Base-by-base conservation (phyloP, 2,113 vertebrate species). In the Cyprinodon brontotheroides region DNA sequence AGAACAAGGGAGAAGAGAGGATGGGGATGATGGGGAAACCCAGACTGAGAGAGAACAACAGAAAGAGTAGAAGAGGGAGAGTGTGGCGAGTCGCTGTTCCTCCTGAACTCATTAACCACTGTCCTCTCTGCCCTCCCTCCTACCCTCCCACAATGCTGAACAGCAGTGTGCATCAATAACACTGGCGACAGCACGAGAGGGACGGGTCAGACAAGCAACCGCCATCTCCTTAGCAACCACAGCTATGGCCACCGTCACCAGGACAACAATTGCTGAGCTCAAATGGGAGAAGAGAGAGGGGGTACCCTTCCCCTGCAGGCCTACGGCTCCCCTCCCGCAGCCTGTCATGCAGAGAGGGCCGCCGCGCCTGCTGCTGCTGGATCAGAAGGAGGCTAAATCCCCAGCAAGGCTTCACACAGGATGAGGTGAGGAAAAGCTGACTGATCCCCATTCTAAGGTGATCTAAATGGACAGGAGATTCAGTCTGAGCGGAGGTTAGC, bases 61-160 rank as follows among this genome's bases (percentile, higher is more conserved):
- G 79, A 74, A 74, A 80, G 70, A 79, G 38, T 48, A 65, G 85
- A 77, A 29, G 72, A 59, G 68, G 48, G 75, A 65, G 83, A 77
- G 65, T 50, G 69, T 63, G 82, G 81, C 86, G 86, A 92, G 90
- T 85, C 87, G 86, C 84, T 70, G 70, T 84, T 91, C 81, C 84
- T 90, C 89, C 88, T 90, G 90, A 92, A 93, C 93, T 93, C 93
- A 93, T 93, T 93, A 92, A 91, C 87, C 86, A 84, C 87, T 89
- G 88, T 92, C 87, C 91, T 93, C 87, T 85, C 72, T 57, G 78
- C 82, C 89, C 89, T 87, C 91, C 91, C 91, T 90, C 87, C 87
- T 29, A 71, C 86, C 87, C 91, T 90, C 89, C 89, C 86, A 92
- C 92, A 92, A 92, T 92, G 86, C 87, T 76, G 65, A 89, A 86